Base-by-base conservation (phyloP, 2,113 vertebrate species). In the Anas platyrhynchos region DNA sequence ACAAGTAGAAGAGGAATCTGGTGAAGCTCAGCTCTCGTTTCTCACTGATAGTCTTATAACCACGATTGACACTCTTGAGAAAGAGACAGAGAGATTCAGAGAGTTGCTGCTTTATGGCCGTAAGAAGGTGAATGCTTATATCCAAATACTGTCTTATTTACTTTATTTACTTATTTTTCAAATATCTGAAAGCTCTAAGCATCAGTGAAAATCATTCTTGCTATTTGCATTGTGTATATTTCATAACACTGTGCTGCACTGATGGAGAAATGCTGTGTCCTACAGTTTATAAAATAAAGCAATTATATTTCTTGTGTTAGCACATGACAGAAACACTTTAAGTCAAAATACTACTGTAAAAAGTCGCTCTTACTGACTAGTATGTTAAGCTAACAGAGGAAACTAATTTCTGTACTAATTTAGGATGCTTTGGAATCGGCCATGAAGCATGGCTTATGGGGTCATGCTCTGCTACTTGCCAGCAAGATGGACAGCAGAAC, bases 401-500 rank as follows among this genome's bases (percentile, higher is more conserved):
- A 62, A 76, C 27, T 46, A 1, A 91, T 96, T 80, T 67, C 3
- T 93, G 20, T 93, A 1, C 94, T 50, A 34, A 32, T 5, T 67
- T 82, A 99, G 99, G 99, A 99, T 84, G 99, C 99, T 10, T 91
- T 99, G 50, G 99, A 99, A 95, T 98, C 99, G 32, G 99, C 99
- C 5, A 99, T 99, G 99, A 99, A 99, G 87, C 98, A 98, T 5
- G 99, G 99, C 5, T 97, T 99, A 18, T 99, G 99, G 99, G 99
- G 99, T 31, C 99, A 99, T 1, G 99, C 99, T 11, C 96, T 99
- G 82, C 95, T 99, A 5, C 98, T 99, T 38, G 99, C 99, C 71
- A 99, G 99, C 97, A 99, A 99, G 97, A 99, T 99, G 99, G 99
- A 99, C 97, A 99, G 97, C 97, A 97, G 99, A 91, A 99, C 99